Conservation (phyloP, 2,888 invertebrate genomes). For the Branchipolynoe longqiensis region DNA sequence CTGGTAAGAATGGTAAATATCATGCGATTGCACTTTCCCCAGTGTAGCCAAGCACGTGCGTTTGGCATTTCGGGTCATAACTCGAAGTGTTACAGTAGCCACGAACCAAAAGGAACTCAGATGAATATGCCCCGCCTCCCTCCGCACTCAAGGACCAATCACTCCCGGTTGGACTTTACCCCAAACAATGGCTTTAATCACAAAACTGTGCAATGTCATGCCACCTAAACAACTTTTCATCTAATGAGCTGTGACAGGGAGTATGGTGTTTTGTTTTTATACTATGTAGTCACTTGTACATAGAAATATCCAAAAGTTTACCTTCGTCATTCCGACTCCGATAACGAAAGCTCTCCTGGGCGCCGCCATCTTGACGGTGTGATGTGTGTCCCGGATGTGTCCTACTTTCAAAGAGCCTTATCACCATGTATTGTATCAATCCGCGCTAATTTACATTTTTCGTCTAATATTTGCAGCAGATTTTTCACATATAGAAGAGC, state of each 20-base stretch:
- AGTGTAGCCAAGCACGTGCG: too few relatives aligned
- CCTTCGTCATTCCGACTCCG: slow-evolving; percentile 98
- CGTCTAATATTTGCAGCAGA: slow-evolving; percentile 11
- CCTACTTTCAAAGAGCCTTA: slow-evolving; percentile 41
- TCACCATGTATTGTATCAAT: slow-evolving; percentile 12
- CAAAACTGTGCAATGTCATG: neutral
- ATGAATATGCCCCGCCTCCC: slow-evolving; percentile 28
- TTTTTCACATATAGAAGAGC: neutral
- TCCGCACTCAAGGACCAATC: too few relatives aligned
- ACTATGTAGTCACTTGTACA: neutral
- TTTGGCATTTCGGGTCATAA: too few relatives aligned
- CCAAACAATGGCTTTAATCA: neutral
- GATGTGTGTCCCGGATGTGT: slow-evolving; percentile 54
- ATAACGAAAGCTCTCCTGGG: slow-evolving; percentile 88
- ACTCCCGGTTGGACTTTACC: too few relatives aligned
- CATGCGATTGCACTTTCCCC: too few relatives aligned
- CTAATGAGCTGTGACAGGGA: neutral
- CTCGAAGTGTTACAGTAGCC: too few relatives aligned
- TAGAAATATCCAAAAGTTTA: slow-evolving; percentile 75
- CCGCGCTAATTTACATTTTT: slow-evolving; percentile 62
- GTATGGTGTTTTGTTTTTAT: neutral
- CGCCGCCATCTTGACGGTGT: slow-evolving; percentile 57
- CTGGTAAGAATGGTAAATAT: too few relatives aligned
- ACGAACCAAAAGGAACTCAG: too few relatives aligned
- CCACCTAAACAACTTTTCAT: neutral